phyloP scores from a whole-genome alignment of 2,113 vertebrate genomes.

The Peromyscus californicus region DNA sequence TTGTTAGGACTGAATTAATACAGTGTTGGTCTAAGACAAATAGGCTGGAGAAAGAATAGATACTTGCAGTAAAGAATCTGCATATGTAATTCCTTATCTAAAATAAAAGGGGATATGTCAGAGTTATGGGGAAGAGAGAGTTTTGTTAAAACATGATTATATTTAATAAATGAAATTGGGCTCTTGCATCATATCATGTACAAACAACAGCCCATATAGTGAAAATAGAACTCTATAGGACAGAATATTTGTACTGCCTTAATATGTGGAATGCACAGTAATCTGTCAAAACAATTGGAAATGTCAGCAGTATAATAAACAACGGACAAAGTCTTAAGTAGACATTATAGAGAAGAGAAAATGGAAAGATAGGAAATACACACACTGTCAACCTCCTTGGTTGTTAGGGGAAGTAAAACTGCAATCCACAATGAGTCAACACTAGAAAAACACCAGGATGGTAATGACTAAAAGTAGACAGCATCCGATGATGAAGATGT shows the following conservation, averaged over 20 bases:
- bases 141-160: conserved; percentile 6
- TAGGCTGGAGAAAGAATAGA: background rate
- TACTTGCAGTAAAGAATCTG: background rate
- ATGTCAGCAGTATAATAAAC: background rate
- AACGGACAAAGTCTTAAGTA: background rate
- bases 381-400: background rate
- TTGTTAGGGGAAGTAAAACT: background rate
- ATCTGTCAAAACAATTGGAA: background rate
- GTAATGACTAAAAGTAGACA: background rate
- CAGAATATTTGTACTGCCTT: background rate
- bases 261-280: background rate
- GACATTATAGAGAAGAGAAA: background rate
- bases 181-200: background rate
- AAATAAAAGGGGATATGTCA: background rate
- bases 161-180: background rate
- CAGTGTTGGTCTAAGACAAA: background rate
- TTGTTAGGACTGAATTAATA: background rate
- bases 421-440: background rate
- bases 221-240: background rate
- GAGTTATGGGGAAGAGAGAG: background rate
- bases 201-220: background rate
- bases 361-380: background rate
- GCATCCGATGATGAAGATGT: background rate
- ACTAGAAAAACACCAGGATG: background rate
- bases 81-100: background rate